Conservation (phyloP, 2,888 invertebrate species). For the Cybosia mesomella region DNA sequence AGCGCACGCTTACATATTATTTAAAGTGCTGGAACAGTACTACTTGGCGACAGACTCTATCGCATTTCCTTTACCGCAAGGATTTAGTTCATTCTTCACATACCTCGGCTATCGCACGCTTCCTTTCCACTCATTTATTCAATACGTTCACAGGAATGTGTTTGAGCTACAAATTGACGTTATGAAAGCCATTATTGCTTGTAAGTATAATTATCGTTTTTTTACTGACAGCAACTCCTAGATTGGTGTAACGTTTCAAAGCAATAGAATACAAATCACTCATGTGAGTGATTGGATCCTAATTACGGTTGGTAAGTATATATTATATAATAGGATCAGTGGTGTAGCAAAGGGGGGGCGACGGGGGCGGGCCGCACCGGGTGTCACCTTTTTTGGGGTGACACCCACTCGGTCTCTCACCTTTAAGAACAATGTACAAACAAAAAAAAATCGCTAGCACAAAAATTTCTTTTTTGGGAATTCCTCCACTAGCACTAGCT, state of each 20-base stretch:
- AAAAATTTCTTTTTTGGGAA: too few relatives aligned
- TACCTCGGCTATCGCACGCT: constrained; percentile 94
- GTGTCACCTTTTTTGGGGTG: too few relatives aligned
- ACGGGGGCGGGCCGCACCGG: too few relatives aligned
- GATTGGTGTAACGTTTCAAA: not conserved
- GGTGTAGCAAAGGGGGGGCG: too few relatives aligned
- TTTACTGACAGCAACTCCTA: not conserved
- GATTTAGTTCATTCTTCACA: constrained; percentile 96
- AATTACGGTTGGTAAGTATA: too few relatives aligned
- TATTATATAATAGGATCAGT: too few relatives aligned
- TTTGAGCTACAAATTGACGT: constrained; percentile 96
- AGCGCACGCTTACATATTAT: constrained; percentile 90
- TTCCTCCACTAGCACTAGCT: too few relatives aligned
- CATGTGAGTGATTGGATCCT: too few relatives aligned
- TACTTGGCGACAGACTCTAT: constrained; percentile 92
- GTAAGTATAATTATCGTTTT: constrained; percentile 75
- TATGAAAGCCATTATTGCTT: constrained; percentile 93
- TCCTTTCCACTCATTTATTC: constrained; percentile 92
- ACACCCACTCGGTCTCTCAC: too few relatives aligned
- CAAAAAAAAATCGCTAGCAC: too few relatives aligned
- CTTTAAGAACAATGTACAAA: too few relatives aligned
- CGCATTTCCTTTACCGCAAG: constrained; percentile 93
- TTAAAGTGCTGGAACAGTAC: constrained; percentile 93
- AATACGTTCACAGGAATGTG: constrained; percentile 94
- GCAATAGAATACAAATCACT: too few relatives aligned